Base-by-base conservation (phyloP, 2,113 vertebrate species). In the Eptesicus fuscus region DNA sequence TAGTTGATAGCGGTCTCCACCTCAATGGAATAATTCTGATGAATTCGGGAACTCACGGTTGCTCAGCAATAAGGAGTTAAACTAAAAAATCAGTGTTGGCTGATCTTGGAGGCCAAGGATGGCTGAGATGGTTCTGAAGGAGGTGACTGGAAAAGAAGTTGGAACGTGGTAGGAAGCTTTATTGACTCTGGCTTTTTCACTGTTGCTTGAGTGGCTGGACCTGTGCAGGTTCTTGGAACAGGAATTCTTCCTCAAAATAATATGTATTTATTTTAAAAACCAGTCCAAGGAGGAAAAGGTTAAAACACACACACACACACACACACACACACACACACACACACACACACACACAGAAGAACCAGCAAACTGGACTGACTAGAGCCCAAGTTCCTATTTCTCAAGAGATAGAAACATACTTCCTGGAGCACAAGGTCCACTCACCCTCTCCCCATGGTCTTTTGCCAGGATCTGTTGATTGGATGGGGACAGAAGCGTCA, bases 341-440 rank as follows among this genome's bases (percentile, higher is more conserved):
- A 69, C 0, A 63, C 22, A 42, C 70, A 74, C 65, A 37, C 37
- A 37, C 35, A 67, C 32, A 89, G 63, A 95, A 93, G 56, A 83
- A 53, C 80, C 61, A 88, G 84, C 65, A 91, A 67, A 82, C 56
- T 76, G 78, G 42, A 67, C 49, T 76, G 85, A 92, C 83, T 82
- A 90, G 92, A 94, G 56, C 80, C n/a, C 23, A 87, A 93, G 95
- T 96, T 96, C 92, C 92, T 94, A 88, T 94, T 97, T 97, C 93
- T 96, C 47, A 95, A 96, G 82, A 95, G 73, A 65, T 18, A 95
- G 95, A 91, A 84, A 74, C 40, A 10, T 28, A 86, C 95, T 97
- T 97, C 93, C 95, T 86, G 82, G 88, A 91, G 88, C 77, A 35
- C 74, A 86, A n/a, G 79, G 82, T 59, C 82, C 80, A 35, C 83